These are phyloP conservation scores for Progne subis DNA, from an alignment of 2,113 vertebrate genomes.

Conservation along the genomic window DNA sequence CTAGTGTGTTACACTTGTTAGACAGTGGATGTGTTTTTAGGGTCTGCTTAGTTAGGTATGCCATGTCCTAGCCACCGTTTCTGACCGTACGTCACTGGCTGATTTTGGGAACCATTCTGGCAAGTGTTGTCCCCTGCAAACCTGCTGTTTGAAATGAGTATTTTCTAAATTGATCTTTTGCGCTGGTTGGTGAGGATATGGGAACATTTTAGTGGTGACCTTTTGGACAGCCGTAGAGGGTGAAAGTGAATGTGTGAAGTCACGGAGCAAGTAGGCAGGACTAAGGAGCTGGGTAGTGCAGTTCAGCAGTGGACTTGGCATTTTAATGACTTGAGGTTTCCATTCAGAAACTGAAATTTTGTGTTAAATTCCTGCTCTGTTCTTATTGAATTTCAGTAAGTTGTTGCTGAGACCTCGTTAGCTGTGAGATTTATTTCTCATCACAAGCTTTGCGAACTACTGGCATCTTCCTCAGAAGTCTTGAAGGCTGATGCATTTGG, in stretches of 20 bases:
- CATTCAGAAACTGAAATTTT: neutral
- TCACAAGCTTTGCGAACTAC: neutral
- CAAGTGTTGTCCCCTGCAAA: neutral
- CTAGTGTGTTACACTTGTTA: neutral
- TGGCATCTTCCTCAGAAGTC: neutral
- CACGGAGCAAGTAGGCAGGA: neutral
- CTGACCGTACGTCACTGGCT: rapidly evolving
- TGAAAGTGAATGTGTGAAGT: neutral
- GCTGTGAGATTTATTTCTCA: neutral
- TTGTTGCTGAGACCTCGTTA: neutral
- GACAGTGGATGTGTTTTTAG: neutral
- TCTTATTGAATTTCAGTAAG: neutral
- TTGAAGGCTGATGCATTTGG: neutral
- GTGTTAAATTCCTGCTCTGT: neutral
- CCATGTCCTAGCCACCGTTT: rapidly evolving
- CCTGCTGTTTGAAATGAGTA: neutral
- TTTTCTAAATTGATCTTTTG: neutral
- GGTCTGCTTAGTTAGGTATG: neutral
- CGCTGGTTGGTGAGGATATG: neutral
- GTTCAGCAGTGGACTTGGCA: neutral
- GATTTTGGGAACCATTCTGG: neutral
- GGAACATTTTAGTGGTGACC: neutral
- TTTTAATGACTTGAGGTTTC: neutral
- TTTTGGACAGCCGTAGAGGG: neutral
- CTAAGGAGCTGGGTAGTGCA: neutral